Evolutionary conservation across 2,888 invertebrate genomes (phyloP).

Genomic region (Zygaena filipendulae): DNA sequence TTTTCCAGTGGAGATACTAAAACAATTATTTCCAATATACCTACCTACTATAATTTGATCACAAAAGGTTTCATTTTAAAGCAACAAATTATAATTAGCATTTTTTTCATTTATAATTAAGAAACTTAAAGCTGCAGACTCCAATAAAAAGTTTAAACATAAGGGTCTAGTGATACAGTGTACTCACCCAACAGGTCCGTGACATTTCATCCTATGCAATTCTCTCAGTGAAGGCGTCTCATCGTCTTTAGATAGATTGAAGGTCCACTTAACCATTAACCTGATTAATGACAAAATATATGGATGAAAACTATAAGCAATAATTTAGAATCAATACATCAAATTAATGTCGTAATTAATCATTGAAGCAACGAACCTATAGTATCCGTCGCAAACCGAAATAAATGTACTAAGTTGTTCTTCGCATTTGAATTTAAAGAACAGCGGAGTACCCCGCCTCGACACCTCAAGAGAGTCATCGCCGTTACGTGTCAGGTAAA

Average conservation of each 20-base stretch:
- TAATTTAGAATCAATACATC: no score
- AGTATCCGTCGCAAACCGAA: conserved; percentile 87
- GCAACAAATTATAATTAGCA: no score
- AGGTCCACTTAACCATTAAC: conserved; percentile 89
- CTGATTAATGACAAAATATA: no score
- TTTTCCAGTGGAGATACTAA: no score
- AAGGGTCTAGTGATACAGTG: conserved; percentile 3
- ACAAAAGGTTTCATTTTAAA: no score
- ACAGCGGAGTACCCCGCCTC: conserved; percentile 80
- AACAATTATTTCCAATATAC: no score
- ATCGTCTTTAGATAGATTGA: conserved; percentile 86
- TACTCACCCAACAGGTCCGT: conserved; percentile 89
- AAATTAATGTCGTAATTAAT: no score
- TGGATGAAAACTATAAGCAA: no score
- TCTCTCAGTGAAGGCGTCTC: conserved; percentile 81
- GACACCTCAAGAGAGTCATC: conserved; percentile 81
- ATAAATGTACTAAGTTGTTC: conserved; percentile 81
- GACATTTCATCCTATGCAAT: conserved; percentile 80
- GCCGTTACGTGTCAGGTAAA: conserved; percentile 79
- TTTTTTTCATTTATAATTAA: no score
- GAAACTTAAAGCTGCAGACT: no score
- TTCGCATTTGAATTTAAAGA: conserved; percentile 76
- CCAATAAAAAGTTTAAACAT: no score
- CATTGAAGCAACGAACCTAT: conserved; percentile 47
- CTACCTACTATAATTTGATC: no score